Evolutionary conservation across 2,797 vertebrate genomes (phyloP).

Genomic region (Alcedo quadribrachys): DNA sequence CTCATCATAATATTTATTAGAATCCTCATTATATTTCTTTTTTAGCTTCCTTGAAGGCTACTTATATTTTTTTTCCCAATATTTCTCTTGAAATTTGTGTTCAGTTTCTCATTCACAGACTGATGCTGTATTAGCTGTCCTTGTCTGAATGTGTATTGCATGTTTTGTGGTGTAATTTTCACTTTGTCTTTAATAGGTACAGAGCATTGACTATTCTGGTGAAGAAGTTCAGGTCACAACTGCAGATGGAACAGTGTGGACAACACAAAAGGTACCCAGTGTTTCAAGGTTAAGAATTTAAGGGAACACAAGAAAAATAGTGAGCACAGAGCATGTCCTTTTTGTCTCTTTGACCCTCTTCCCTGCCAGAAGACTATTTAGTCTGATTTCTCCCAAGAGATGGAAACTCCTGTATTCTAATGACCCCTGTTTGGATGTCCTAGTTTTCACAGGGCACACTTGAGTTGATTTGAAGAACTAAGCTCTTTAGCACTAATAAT

Average conservation of each 20-base stretch:
- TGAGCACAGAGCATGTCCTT: neutral
- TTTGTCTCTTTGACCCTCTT: neutral
- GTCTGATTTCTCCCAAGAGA: neutral
- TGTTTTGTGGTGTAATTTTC: neutral
- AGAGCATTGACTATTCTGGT: slow-evolving; percentile 89
- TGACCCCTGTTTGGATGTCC: neutral
- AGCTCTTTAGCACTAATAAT: neutral
- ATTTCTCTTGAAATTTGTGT: neutral
- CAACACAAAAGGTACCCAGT: slow-evolving; percentile 88
- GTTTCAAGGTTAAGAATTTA: neutral
- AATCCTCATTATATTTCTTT: neutral
- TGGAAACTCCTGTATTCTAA: neutral
- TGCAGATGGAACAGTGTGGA: slow-evolving; percentile 83
- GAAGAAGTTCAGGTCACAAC: slow-evolving; percentile 87
- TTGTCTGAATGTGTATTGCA: neutral
- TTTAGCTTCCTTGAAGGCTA: neutral
- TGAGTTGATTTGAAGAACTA: neutral
- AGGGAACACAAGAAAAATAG: neutral
- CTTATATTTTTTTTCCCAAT: neutral
- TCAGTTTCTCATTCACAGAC: neutral
- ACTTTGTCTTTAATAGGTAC: slow-evolving; percentile 79
- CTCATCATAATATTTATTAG: neutral
- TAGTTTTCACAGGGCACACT: neutral
- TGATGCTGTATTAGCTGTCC: neutral
- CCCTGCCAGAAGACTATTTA: neutral